phyloP scores from a whole-genome alignment of 1,140 invertebrate species.

The Diorhabda sublineata region DNA sequence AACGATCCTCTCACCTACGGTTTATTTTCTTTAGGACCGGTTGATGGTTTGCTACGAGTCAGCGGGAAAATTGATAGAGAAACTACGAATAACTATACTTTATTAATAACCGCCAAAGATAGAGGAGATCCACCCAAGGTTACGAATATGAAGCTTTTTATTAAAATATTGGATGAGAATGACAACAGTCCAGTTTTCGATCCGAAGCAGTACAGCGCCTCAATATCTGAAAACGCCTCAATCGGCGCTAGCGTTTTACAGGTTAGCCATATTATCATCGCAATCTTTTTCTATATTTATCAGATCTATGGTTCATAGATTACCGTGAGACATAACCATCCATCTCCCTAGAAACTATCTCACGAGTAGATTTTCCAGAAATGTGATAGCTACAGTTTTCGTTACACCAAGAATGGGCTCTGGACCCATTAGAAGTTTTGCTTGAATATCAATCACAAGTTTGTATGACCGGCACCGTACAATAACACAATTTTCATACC shows the following conservation, averaged over 20 bases:
- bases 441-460: no score
- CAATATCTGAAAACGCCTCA: slow-evolving; percentile 87
- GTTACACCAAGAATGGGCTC: no score
- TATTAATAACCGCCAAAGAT: slow-evolving; percentile 81
- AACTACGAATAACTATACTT: slow-evolving; percentile 69
- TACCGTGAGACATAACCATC: no score
- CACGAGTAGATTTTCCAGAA: no score
- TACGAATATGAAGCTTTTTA: slow-evolving; percentile 63
- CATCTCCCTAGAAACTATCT: no score
- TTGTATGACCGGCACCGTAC: no score
- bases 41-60: slow-evolving; percentile 81
- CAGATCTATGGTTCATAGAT: no score
- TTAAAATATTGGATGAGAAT: slow-evolving; percentile 85
- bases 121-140: slow-evolving; percentile 78
- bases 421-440: no score
- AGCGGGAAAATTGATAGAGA: slow-evolving; percentile 82
- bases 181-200: slow-evolving; percentile 91
- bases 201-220: slow-evolving; percentile 80
- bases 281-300: no score
- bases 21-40: slow-evolving; percentile 78
- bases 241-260: slow-evolving; percentile 86
- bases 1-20: slow-evolving; percentile 53
- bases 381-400: no score
- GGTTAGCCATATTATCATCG: slow-evolving; percentile 48
- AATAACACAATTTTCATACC: no score